Conservation (phyloP, 2,113 vertebrate genomes). For the Planiliza haematocheilus region DNA sequence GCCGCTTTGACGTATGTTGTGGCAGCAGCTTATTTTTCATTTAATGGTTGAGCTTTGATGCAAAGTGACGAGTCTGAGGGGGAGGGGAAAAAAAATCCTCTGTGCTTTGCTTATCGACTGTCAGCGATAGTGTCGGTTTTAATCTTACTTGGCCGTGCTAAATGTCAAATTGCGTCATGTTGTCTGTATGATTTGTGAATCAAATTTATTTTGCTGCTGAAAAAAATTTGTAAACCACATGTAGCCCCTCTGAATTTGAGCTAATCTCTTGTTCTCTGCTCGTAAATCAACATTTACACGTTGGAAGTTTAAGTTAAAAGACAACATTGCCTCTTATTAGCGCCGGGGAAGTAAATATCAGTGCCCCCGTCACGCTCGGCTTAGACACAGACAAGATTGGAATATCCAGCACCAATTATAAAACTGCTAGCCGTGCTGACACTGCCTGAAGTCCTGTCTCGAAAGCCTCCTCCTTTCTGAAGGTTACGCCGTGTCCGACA, state of each 20-base stretch:
- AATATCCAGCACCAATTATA: conserved; percentile 64
- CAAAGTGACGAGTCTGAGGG: too few relatives aligned
- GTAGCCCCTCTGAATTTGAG: conserved; percentile 1
- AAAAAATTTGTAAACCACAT: not conserved
- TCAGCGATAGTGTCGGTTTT: too few relatives aligned
- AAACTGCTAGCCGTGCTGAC: conserved; percentile 37
- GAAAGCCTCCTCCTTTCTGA: conserved; percentile 41
- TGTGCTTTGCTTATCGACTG: too few relatives aligned
- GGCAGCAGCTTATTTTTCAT: too few relatives aligned
- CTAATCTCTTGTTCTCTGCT: conserved; percentile 41
- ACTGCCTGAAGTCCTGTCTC: conserved; percentile 43
- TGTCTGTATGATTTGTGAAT: not conserved
- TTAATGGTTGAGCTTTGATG: too few relatives aligned
- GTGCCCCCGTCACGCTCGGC: conserved; percentile 41
- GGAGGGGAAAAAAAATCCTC: too few relatives aligned
- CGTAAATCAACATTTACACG: conserved; percentile 58
- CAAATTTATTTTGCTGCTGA: not conserved
- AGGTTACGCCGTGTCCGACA: conserved; percentile 64
- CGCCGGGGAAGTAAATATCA: conserved; percentile 54
- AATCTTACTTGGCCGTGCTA: too few relatives aligned
- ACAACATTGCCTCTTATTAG: conserved; percentile 57
- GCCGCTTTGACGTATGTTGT: too few relatives aligned
- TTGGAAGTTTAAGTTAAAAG: conserved; percentile 37
- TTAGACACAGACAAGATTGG: conserved; percentile 42
- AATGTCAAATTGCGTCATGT: not conserved